Conservation (phyloP, 2,888 invertebrate genomes). For the Anticlea derivata region DNA sequence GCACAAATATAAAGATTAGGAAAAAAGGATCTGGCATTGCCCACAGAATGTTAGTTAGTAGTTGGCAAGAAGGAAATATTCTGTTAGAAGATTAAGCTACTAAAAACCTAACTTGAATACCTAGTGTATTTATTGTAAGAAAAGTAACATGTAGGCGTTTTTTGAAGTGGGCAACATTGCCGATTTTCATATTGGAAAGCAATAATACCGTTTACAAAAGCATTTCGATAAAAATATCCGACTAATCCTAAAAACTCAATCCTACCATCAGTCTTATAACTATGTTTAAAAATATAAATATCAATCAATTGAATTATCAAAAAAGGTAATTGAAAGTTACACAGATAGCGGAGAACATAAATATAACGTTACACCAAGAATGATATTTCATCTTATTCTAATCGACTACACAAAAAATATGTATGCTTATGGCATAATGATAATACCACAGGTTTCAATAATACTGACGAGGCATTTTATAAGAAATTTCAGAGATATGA, state of each 20-base stretch:
- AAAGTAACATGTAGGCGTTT: neutral
- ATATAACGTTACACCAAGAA: slow-evolving; percentile 55
- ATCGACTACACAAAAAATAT: slow-evolving; percentile 65
- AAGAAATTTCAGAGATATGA: slow-evolving; percentile 75
- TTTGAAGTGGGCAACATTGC: slow-evolving; percentile 16
- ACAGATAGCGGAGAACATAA: slow-evolving; percentile 53
- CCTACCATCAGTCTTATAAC: slow-evolving; percentile 79
- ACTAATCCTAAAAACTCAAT: slow-evolving; percentile 56
- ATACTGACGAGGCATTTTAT: slow-evolving; percentile 70
- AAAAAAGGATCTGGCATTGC: slow-evolving; percentile 3
- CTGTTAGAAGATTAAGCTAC: too few relatives aligned
- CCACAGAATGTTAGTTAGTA: neutral
- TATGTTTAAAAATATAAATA: slow-evolving; percentile 63
- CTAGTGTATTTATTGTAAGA: too few relatives aligned
- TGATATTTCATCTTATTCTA: slow-evolving; percentile 60
- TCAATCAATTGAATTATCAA: slow-evolving; percentile 43
- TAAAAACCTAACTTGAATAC: too few relatives aligned
- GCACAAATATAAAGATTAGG: slow-evolving; percentile 47
- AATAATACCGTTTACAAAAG: slow-evolving; percentile 66
- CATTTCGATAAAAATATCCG: slow-evolving; percentile 43
- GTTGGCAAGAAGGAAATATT: neutral
- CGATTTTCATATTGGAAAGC: slow-evolving; percentile 36
- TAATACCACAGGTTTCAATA: slow-evolving; percentile 75
- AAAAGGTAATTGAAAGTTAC: slow-evolving; percentile 42
- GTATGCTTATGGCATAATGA: slow-evolving; percentile 60